Conservation (phyloP, 2,888 invertebrate species). For the Falcaria lacertinaria region DNA sequence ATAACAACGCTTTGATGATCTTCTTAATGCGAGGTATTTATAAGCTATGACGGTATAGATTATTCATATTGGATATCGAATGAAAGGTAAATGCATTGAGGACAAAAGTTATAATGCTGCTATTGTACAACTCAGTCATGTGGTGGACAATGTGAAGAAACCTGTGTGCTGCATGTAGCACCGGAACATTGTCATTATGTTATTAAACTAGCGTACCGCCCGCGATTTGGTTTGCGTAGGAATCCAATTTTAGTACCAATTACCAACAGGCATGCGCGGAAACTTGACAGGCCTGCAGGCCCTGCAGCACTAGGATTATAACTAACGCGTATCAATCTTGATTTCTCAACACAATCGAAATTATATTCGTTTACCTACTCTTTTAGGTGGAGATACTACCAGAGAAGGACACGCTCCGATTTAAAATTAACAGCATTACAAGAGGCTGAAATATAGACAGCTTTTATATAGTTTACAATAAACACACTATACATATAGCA, state of each 20-base stretch:
- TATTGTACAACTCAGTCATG: conserved; percentile 9
- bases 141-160: conserved; percentile 23
- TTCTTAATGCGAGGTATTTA: background rate
- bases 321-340: too few relatives aligned
- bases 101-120: background rate
- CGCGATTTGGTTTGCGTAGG: background rate
- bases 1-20: background rate
- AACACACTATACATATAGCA: too few relatives aligned
- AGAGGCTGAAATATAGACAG: too few relatives aligned
- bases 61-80: background rate
- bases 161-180: conserved; percentile 51
- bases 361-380: too few relatives aligned
- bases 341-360: too few relatives aligned
- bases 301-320: too few relatives aligned
- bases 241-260: background rate
- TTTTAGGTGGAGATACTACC: too few relatives aligned
- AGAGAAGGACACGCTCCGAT: too few relatives aligned
- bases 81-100: background rate
- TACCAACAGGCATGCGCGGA: too few relatives aligned
- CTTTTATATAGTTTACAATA: too few relatives aligned
- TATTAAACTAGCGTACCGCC: conserved; percentile 31
- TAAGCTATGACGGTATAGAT: background rate
- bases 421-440: too few relatives aligned
- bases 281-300: too few relatives aligned
- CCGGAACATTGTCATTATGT: conserved; percentile 66